Evolutionary conservation across 2,888 invertebrate species (phyloP), one percentile per base, ranked within the genome.

Genomic region (Troglohyphantes excavatus): DNA sequence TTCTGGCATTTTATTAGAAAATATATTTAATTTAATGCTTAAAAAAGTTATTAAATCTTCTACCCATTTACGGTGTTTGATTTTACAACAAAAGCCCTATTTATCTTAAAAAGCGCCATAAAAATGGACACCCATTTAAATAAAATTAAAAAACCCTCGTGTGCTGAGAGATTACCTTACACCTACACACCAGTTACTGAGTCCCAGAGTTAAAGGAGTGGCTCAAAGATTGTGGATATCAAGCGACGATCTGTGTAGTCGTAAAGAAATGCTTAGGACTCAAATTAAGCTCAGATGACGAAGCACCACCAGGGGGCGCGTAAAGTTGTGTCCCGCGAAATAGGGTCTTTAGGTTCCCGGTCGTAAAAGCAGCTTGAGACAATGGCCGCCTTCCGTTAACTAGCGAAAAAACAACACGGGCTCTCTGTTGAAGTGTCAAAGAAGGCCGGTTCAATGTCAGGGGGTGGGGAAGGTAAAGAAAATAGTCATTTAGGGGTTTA

Each of bases 271-370:
- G 79, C 68, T 81, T 81, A 81, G 79, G 67, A 39, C 53, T 68
- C 79, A 81, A 81, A 81, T 81, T 81, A 81, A 81, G 79, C 79
- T 53, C 26, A 43, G 79, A 81, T 81, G 79, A 81, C 79, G 68
- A 81, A 81, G 79, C 29, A 81, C 79, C 68, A 29, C 79, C 68
- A 53, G 21, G 79, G 79, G 68, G 43, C 68, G 46, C 79, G 46
- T 46, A 81, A 81, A 81, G 29, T 81, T 67, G 79, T 68, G 79
- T 81, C 68, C 67, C 79, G 26, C 43, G 79, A 81, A 81, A 81
- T 81, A 81, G 68, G 79, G 67, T 68, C 67, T 81, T 78, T 78
- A 78, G 78, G 78, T 78, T 65, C 78, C 65, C n/a, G 79, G 67
- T 68, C 79, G 29, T 81, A 81, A 81, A 81, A 81, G 26, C 67